Percentiles rank a stretch among this genome's conserved stretches.
phyloP scores from a whole-genome alignment of 2,797 vertebrate genomes.

The Silurus lanzhouensis region DNA sequence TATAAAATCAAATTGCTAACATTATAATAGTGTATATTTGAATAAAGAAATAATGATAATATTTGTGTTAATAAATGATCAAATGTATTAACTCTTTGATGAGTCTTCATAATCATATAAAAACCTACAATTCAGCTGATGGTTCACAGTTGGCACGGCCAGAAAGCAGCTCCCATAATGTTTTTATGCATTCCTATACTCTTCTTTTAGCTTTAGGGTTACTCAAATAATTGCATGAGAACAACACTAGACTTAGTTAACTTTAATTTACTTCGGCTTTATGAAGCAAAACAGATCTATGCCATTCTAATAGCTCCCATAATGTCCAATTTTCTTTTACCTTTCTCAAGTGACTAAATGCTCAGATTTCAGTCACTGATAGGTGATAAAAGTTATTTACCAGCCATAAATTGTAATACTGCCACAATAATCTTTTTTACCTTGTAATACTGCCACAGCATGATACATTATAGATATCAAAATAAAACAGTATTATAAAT shows the following conservation, averaged over 20 bases:
- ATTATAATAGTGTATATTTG: no score
- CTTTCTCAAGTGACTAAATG: not conserved
- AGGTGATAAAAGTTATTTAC: conserved; percentile 39
- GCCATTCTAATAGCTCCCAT: not conserved
- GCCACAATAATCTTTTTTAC: not conserved
- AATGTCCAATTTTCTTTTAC: not conserved
- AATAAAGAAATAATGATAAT: not conserved
- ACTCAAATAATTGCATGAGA: not conserved
- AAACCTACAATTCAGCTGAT: not conserved
- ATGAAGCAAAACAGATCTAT: not conserved
- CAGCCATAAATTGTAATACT: not conserved
- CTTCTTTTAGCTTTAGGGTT: not conserved
- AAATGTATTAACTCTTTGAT: not conserved
- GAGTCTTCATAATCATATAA: not conserved
- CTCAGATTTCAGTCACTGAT: not conserved
- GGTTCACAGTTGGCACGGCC: not conserved
- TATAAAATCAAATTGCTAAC: not conserved
- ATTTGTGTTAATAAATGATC: not conserved
- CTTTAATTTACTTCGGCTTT: not conserved
- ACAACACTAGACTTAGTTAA: not conserved
- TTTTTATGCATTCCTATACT: no score
- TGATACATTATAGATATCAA: not conserved
- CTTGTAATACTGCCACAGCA: not conserved
- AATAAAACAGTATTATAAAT: not conserved
- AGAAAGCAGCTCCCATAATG: not conserved